Base-by-base conservation (phyloP, 2,113 vertebrate genomes). In the Trochalopteron elliotii region DNA sequence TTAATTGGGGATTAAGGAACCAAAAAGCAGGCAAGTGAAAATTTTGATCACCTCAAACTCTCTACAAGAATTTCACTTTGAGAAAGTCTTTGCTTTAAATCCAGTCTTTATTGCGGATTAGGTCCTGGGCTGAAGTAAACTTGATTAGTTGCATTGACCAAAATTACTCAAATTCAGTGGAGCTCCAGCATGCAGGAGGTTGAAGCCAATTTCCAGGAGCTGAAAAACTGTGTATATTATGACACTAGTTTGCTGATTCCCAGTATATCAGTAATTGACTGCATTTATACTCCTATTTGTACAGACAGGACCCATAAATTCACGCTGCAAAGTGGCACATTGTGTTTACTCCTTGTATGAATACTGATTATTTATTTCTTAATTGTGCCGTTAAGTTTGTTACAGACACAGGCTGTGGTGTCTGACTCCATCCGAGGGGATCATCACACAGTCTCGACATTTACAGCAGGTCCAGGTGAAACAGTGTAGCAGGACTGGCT, bases 1-100 rank as follows among this genome's bases (percentile, higher is more conserved):
- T 96, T 94, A 95, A 96, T 93, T 93, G 95, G 68, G 85, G 94
- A 95, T 95, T 97, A 95, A 96, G 85, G 64, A 93, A 88, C 31
- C 63, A 84, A 92, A 91, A 56, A 45, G 57, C 16, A 53, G 49
- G 47, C 52, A 91, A 86, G 35, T 64, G 78, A 88, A 95, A 90
- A 82, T 65, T 83, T 69, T 90, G 70, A 92, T 93, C 76, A 77
- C 55, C 63, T 83, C 79, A 75, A 94, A 90, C 28, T 63, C 93
- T 23, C 40, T 17, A 70, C 28, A 89, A 90, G 82, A 93, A 82
- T 49, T 91, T 92, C 56, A 21, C 35, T 81, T 86, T 83, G 68
- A 90, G 68, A 92, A 96, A 88, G 63, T 30, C 53, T 94, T 86
- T 84, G 18, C 23, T 57, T 27, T 37, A 87, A 94, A 83, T 37